A percentile compares a stretch with the other conserved stretches of the same genome.
Conservation (phyloP, 1,140 invertebrate species). For the Brachionus asplanchnoidis region DNA sequence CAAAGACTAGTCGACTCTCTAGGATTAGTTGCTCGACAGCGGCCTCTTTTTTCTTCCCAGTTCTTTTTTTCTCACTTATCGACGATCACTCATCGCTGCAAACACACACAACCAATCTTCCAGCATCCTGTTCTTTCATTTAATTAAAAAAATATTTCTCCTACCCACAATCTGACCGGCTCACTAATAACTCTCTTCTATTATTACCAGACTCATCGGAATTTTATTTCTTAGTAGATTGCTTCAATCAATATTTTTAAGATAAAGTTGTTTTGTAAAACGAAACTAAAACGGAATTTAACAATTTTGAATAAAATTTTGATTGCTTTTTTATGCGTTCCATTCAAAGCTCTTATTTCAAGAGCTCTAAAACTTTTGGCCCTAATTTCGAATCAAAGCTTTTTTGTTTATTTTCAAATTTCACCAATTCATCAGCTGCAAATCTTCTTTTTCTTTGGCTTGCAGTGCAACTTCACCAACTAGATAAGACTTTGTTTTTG, state of each 20-base stretch:
- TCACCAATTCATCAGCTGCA: neutral
- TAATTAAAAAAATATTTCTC: neutral
- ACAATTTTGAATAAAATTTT: constrained; percentile 6
- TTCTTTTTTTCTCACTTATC: neutral
- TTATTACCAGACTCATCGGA: neutral
- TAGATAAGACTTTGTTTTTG: neutral
- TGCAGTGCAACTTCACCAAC: neutral
- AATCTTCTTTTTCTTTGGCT: neutral
- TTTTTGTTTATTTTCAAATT: neutral
- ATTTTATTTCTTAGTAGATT: neutral
- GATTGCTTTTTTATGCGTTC: neutral
- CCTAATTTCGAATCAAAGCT: neutral
- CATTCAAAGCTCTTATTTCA: neutral
- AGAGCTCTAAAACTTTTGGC: neutral
- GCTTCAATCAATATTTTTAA: neutral
- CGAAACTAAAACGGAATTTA: constrained; percentile 1
- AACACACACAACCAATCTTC: neutral
- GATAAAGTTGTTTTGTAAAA: constrained; percentile 4
- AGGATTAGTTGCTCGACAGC: neutral
- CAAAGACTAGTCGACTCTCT: neutral
- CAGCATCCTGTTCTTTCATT: neutral
- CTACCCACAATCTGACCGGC: neutral
- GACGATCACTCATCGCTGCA: neutral
- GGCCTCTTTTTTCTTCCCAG: neutral
- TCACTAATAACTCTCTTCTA: neutral